Conservation (phyloP, 2,113 vertebrate genomes). For the Dermatemys mawii region DNA sequence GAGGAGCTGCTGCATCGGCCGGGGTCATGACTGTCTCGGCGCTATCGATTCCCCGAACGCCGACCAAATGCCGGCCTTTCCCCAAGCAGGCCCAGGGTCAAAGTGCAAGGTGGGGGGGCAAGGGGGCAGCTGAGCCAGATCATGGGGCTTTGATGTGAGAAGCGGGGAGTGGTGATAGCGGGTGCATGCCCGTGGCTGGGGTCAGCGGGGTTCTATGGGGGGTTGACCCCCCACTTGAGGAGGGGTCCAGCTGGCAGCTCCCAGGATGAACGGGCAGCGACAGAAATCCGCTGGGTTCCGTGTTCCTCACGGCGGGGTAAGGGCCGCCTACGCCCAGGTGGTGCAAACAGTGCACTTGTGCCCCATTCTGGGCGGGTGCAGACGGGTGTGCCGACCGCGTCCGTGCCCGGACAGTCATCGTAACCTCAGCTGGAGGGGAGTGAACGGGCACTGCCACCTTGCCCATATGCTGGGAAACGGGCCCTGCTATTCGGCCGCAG, state of each 20-base stretch:
- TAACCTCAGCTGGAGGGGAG: neutral
- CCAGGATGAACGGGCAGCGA: neutral
- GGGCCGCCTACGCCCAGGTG: too few relatives aligned
- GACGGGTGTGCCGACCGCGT: too few relatives aligned
- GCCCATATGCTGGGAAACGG: too few relatives aligned
- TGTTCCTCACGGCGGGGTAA: neutral
- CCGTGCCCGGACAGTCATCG: too few relatives aligned
- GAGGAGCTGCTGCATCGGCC: neutral
- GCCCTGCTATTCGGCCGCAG: too few relatives aligned
- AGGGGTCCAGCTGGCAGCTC: neutral
- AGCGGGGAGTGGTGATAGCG: neutral
- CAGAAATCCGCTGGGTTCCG: neutral
- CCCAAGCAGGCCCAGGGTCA: neutral
- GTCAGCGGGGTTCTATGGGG: neutral
- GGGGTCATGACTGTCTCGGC: neutral
- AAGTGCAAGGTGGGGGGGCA: conserved; percentile 1
- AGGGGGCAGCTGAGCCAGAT: conserved; percentile 9
- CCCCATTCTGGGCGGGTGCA: neutral
- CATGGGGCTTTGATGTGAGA: conserved; percentile 8
- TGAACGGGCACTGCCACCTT: too few relatives aligned
- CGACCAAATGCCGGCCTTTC: neutral
- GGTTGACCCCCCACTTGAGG: neutral
- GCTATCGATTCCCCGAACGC: neutral
- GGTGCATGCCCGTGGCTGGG: neutral
- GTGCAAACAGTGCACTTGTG: neutral